Evolutionary conservation across 1,140 invertebrate genomes (phyloP), one percentile per base, ranked within the genome.

Genomic region (Manduca sexta): DNA sequence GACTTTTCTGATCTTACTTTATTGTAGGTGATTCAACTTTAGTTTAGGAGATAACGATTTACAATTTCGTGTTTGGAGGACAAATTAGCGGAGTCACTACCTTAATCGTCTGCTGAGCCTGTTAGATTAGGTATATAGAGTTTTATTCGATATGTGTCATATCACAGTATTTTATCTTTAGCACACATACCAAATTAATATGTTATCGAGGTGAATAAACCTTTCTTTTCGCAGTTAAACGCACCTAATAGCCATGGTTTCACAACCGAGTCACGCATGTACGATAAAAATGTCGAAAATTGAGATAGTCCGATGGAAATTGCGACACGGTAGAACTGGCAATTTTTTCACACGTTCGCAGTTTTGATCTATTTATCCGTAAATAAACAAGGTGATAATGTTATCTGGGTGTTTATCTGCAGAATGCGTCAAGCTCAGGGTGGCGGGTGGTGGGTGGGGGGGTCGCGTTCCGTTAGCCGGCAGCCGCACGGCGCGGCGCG

Each of bases 361-460:
- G 52, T 64, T 71, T 62, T 39, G 52, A 60, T 16, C 35, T 48
- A 49, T 57, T 61, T 55, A 66, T 70, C 63, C 56, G 69, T 75
- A 72, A 72, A 75, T 69, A 78, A 73, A 76, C 65, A 74, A 51
- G 16, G 50, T 49, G 59, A 64, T 74, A 60, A 68, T 73, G 62
- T 77, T 80, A 80, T 69, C 62, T 56, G 46, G 45, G 37, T 7
- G 47, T 45, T 60, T 64, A 66, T 74, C 74, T 68, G 60, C 45
- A 15, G 45, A 60, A 56, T 62, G 56, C 66, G 64, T 47, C 42
- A 41, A 44, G 52, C 45, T 34, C 51, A 52, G 37, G 15, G 26
- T 1, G 14, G 3, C 0, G 31, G 42, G 45, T 12, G 54, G 53
- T 46, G 47, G 50, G 49, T 56, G 48, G 58, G 57, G 60, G 64